Percentiles rank a stretch among this genome's conserved stretches.
phyloP scores from a whole-genome alignment of 1,140 invertebrate species.

The Drosophila arizonae region DNA sequence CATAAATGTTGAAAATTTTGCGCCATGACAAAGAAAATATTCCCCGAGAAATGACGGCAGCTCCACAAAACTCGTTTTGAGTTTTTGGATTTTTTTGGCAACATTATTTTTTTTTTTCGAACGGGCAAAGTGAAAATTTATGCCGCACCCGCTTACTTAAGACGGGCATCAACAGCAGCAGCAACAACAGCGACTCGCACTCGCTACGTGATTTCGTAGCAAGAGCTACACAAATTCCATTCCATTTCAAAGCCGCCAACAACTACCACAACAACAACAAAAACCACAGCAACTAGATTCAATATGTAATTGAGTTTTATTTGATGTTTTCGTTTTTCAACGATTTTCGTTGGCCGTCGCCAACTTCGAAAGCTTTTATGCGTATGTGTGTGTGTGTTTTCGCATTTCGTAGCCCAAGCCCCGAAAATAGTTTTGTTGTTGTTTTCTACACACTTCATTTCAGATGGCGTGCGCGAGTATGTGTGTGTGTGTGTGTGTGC shows the following conservation, averaged over 20 bases:
- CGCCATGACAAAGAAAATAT: slow-evolving; percentile 48
- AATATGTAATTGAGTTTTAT: slow-evolving; percentile 73
- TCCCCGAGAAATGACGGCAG: slow-evolving; percentile 41
- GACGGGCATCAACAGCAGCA: slow-evolving; percentile 23
- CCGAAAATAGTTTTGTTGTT: slow-evolving; percentile 48
- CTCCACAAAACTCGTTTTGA: slow-evolving; percentile 59
- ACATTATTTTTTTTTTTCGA: slow-evolving; percentile 24
- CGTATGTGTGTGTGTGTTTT: slow-evolving; percentile 20
- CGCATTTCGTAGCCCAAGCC: slow-evolving; percentile 32
- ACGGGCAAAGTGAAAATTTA: slow-evolving; percentile 65
- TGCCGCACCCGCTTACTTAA: slow-evolving; percentile 56
- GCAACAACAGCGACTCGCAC: slow-evolving; percentile 42
- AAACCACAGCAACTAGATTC: slow-evolving; percentile 53
- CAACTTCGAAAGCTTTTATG: slow-evolving; percentile 48
- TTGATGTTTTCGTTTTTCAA: slow-evolving; percentile 57
- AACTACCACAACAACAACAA: slow-evolving; percentile 38
- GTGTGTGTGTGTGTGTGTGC: slow-evolving; percentile 24
- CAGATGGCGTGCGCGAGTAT: slow-evolving; percentile 11
- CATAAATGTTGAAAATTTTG: slow-evolving; percentile 16
- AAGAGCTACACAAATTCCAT: slow-evolving; percentile 61
- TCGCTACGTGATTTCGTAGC: slow-evolving; percentile 49
- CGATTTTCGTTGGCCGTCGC: slow-evolving; percentile 55
- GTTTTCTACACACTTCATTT: slow-evolving; percentile 66
- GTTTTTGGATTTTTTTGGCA: slow-evolving; percentile 51
- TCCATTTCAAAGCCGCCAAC: slow-evolving; percentile 66